Conservation (phyloP, 2,888 invertebrate genomes). For the Corbicula japonica region DNA sequence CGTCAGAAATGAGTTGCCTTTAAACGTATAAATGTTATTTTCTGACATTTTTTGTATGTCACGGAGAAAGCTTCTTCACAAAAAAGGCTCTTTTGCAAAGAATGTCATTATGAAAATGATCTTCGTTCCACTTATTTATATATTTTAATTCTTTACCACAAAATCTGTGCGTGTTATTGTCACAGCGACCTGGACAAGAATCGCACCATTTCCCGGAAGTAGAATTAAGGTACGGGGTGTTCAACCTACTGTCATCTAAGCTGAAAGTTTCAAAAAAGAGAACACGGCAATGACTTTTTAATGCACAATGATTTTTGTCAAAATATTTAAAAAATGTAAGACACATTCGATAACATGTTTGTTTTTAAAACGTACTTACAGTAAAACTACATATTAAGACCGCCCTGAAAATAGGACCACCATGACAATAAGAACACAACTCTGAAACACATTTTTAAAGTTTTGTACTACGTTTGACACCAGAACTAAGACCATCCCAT, state of each 20-base stretch:
- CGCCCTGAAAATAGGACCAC: too few relatives aligned
- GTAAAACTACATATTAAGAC: too few relatives aligned
- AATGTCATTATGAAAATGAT: background rate
- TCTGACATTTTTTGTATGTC: background rate
- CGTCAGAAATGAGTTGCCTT: background rate
- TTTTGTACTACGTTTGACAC: too few relatives aligned
- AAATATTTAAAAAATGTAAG: too few relatives aligned
- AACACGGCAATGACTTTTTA: too few relatives aligned
- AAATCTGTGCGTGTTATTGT: constrained; percentile 7
- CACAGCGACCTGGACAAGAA: constrained; percentile 21
- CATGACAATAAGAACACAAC: too few relatives aligned
- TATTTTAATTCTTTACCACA: background rate
- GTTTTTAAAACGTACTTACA: too few relatives aligned
- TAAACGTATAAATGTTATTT: background rate
- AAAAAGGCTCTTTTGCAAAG: background rate
- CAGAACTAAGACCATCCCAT: too few relatives aligned
- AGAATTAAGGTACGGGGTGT: constrained; percentile 25
- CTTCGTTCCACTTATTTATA: background rate
- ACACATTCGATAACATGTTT: too few relatives aligned
- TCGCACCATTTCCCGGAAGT: constrained; percentile 30
- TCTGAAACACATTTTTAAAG: too few relatives aligned
- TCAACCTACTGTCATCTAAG: background rate
- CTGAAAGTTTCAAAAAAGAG: too few relatives aligned
- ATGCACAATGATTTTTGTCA: too few relatives aligned
- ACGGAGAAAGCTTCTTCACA: background rate